Base-by-base conservation (phyloP, 23 tunicate species). In the Corella eumyota region DNA sequence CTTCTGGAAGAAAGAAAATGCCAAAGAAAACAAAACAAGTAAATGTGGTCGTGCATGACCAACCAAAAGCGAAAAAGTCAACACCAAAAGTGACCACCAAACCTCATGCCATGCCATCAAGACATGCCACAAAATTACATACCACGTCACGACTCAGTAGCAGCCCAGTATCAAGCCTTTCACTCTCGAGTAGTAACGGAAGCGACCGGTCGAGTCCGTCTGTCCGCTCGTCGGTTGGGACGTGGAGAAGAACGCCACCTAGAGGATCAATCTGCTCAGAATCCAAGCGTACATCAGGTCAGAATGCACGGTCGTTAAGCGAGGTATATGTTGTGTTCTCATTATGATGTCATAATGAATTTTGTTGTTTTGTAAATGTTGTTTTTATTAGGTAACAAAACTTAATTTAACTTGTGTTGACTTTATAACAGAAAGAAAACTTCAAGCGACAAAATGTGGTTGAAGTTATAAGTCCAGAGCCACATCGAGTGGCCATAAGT, bases 171-270 rank as follows among this genome's bases (percentile, higher is more conserved):
- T 84, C 94, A 25, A 75, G 82, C 36, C 62, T 84, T 0, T 84
- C 94, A 1, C 47, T 84, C 19, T 70, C 94, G 4, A 84, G 94
- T 30, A 84, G 94, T 56, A 64, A 73, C 38, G 73, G 34, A 11
- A 63, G 78, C 54, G n/a, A n/a, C n/a, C n/a, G n/a, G 59, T 52
- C 58, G 51, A 56, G 54, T 61, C 34, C 73, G 19, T 52, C 81
- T n/a, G n/a, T n/a, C 58, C n/a, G n/a, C n/a, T n/a, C n/a, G 22
- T 49, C 59, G 6, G 22, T 50, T 25, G 71, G 59, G 2, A 45
- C 71, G 23, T 53, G 24, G 21, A 19, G 21, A 11, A 13, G 24
- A 15, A 20, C 22, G n/a, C n/a, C n/a, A 68, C 60, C 29, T n/a
- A n/a, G n/a, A n/a, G n/a, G n/a, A n/a, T n/a, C n/a, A n/a, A n/a